A percentile compares a stretch with the other conserved stretches of the same genome.
Conservation (phyloP, 2,888 invertebrate species). For the Lepidochrysops patricia region DNA sequence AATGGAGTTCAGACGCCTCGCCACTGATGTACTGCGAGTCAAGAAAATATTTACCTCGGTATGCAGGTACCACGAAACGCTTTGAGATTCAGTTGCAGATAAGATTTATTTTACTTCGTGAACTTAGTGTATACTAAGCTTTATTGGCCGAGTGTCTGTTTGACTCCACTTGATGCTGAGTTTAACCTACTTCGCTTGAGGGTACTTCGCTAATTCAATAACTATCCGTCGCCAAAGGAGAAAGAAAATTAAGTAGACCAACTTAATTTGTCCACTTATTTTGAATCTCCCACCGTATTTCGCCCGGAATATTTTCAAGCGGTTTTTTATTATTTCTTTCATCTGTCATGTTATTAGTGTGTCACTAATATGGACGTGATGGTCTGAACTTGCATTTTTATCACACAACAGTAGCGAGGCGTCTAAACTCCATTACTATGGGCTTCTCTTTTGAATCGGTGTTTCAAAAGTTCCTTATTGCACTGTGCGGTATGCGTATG, state of each 20-base stretch:
- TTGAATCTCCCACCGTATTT: slow-evolving; percentile 15
- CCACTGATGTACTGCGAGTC: too few species aligned
- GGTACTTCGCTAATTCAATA: slow-evolving; percentile 28
- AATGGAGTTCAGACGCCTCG: too few species aligned
- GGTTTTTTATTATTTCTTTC: too few species aligned
- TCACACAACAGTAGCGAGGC: too few species aligned
- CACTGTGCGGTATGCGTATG: too few species aligned
- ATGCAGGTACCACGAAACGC: neutral
- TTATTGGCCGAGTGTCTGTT: slow-evolving; percentile 23
- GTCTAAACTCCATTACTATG: too few species aligned
- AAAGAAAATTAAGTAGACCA: slow-evolving; percentile 24
- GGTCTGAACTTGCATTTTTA: too few species aligned
- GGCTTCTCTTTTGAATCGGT: too few species aligned
- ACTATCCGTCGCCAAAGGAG: slow-evolving; percentile 23
- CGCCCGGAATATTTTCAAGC: slow-evolving; percentile 12
- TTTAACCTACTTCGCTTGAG: slow-evolving; percentile 27
- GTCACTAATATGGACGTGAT: too few species aligned
- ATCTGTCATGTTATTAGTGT: too few species aligned
- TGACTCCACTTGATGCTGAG: slow-evolving; percentile 24
- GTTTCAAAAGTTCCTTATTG: too few species aligned
- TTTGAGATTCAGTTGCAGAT: neutral
- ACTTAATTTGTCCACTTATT: slow-evolving; percentile 20
- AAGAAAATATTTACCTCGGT: neutral
- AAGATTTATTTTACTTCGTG: slow-evolving; percentile 16
- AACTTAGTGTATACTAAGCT: slow-evolving; percentile 17